A percentile compares a stretch with the other conserved stretches of the same genome.
Evolutionary conservation across 2,888 invertebrate genomes (phyloP).

Genomic region (Odontomyia ornata): DNA sequence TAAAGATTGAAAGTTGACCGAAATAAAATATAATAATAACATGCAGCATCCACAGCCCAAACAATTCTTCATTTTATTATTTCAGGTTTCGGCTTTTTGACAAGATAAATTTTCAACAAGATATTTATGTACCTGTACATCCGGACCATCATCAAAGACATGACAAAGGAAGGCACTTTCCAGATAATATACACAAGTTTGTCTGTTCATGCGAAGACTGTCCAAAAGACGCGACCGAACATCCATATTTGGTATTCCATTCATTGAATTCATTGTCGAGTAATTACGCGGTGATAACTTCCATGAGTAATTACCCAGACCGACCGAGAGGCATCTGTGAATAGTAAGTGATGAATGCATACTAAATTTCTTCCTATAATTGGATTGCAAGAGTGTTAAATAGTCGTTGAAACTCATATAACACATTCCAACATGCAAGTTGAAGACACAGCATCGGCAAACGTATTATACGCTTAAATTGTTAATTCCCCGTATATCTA

Average conservation of each 20-base stretch:
- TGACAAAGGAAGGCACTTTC: not conserved
- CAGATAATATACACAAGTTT: no score
- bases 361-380: constrained; percentile 1
- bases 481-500: not conserved
- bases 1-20: constrained; percentile 1
- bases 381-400: not conserved
- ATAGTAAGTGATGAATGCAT: not conserved
- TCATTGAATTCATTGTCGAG: constrained; percentile 1
- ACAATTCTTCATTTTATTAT: not conserved
- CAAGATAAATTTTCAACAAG: not conserved
- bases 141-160: not conserved
- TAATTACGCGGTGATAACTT: constrained; percentile 24
- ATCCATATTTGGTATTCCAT: constrained; percentile 24
- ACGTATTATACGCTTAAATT: not conserved
- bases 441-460: not conserved
- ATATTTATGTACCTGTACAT: not conserved
- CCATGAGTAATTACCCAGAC: constrained; percentile 16
- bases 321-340: no score
- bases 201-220: not conserved
- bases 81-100: not conserved
- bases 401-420: not conserved
- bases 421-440: constrained; percentile 9
- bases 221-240: not conserved
- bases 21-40: not conserved
- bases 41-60: not conserved